phyloP scores from a whole-genome alignment of 2,113 vertebrate genomes.

The Pelodiscus sinensis region DNA sequence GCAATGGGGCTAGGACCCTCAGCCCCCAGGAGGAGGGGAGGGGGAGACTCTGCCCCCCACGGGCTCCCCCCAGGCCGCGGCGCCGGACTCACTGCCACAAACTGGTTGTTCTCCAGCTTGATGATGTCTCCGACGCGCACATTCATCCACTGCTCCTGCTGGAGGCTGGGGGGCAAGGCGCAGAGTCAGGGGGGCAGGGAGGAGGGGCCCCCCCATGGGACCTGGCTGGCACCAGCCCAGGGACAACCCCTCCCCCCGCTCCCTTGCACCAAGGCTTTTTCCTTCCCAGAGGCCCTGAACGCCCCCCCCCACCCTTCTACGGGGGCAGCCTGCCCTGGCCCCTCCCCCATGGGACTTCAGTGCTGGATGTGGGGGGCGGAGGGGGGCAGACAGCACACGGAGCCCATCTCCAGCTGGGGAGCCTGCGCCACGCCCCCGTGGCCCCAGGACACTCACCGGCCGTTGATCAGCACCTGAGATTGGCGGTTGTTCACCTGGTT shows the following conservation, averaged over 20 bases:
- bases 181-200: background rate
- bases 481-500: conserved; percentile 97
- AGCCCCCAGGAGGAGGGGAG: too few relatives aligned
- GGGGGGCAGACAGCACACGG: too few relatives aligned
- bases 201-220: fast-evolving
- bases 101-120: conserved; percentile 96
- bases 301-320: background rate
- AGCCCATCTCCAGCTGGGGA: too few relatives aligned
- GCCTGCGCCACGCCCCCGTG: too few relatives aligned
- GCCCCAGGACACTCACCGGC: conserved; percentile 84
- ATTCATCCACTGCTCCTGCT: conserved; percentile 95
- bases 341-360: background rate
- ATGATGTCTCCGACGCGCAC: conserved; percentile 95
- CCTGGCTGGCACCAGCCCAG: too few relatives aligned
- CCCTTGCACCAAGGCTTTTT: background rate
- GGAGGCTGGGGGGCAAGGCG: conserved; percentile 79
- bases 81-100: conserved; percentile 86
- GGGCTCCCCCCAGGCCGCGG: fast-evolving
- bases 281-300: background rate
- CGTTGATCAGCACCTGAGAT: conserved; percentile 93
- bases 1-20: too few relatives aligned
- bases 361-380: background rate
- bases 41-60: too few relatives aligned
- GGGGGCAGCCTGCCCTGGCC: background rate
- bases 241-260: background rate